phyloP scores from a whole-genome alignment of 2,797 vertebrate species.

The Schizopygopsis malacanthus region DNA sequence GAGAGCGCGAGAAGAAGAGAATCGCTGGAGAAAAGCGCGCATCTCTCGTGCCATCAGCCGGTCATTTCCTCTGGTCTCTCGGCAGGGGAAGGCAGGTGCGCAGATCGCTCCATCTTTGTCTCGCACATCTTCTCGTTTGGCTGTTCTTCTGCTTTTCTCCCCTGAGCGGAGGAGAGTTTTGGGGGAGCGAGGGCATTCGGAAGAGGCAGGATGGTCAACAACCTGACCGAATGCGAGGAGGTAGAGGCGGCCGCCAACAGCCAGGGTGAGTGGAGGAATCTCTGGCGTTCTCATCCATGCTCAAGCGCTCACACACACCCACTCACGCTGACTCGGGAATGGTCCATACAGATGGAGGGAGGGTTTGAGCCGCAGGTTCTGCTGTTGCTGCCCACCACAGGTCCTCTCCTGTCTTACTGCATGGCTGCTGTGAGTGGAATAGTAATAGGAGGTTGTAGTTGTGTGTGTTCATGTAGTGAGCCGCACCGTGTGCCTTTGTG shows the following conservation, averaged over 20 bases:
- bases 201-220: slow-evolving; percentile 92
- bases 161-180: slow-evolving; percentile 47
- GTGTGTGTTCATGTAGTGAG: slow-evolving; percentile 7
- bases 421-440: slow-evolving; percentile 59
- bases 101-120: slow-evolving; percentile 46
- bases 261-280: slow-evolving; percentile 90
- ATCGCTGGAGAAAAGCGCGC: slow-evolving; percentile 32
- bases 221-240: slow-evolving; percentile 96
- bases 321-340: slow-evolving; percentile 10
- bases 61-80: slow-evolving; percentile 40
- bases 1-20: slow-evolving; percentile 51
- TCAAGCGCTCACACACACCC: slow-evolving; percentile 28
- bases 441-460: slow-evolving; percentile 58
- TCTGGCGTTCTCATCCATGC: slow-evolving; percentile 50
- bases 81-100: slow-evolving; percentile 41
- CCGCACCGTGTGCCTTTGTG: not conserved
- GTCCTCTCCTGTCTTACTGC: slow-evolving; percentile 57
- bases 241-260: slow-evolving; percentile 91
- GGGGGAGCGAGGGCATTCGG: slow-evolving; percentile 67
- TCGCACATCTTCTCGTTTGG: slow-evolving; percentile 29
- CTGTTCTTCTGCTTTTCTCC: slow-evolving; percentile 13
- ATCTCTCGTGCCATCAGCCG: slow-evolving; percentile 36
- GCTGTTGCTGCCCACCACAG: slow-evolving; percentile 39
- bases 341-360: slow-evolving; percentile 5
- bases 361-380: slow-evolving; percentile 43